These are phyloP conservation scores for Lynx canadensis DNA, from an alignment of 2,113 vertebrate genomes.

Conservation along the genomic window DNA sequence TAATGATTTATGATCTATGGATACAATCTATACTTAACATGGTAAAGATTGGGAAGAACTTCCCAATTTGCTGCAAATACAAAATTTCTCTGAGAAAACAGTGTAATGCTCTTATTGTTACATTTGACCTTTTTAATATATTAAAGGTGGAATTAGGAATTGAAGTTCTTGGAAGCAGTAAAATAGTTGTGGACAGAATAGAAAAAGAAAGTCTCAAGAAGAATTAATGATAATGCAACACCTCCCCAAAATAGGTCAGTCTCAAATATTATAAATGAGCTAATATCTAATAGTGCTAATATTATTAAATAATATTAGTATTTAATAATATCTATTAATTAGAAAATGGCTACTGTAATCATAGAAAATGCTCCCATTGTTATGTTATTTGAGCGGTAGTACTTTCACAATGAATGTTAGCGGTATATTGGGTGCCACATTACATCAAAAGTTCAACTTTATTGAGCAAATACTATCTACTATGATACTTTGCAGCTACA, in stretches of 20 bases:
- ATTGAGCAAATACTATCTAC: neutral
- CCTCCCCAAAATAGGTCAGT: neutral
- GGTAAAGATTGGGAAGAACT: neutral
- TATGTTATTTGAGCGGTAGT: neutral
- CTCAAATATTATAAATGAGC: constrained; percentile 16
- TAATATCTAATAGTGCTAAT: neutral
- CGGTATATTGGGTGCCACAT: neutral
- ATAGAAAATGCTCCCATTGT: neutral
- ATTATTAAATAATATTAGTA: neutral
- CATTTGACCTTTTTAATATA: neutral
- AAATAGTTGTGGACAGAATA: neutral
- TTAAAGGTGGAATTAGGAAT: neutral
- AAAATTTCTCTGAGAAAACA: neutral
- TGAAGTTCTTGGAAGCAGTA: neutral
- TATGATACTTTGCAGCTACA: neutral
- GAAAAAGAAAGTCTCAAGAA: neutral
- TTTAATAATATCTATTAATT: neutral
- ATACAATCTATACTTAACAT: neutral
- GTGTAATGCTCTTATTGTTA: neutral
- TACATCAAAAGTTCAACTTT: neutral
- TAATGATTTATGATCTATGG: neutral
- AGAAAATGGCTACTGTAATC: neutral
- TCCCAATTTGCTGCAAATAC: neutral
- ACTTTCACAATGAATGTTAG: constrained; percentile 1
- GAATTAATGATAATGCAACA: neutral